Base-by-base conservation (phyloP, 2,113 vertebrate genomes). In the Talpa occidentalis region DNA sequence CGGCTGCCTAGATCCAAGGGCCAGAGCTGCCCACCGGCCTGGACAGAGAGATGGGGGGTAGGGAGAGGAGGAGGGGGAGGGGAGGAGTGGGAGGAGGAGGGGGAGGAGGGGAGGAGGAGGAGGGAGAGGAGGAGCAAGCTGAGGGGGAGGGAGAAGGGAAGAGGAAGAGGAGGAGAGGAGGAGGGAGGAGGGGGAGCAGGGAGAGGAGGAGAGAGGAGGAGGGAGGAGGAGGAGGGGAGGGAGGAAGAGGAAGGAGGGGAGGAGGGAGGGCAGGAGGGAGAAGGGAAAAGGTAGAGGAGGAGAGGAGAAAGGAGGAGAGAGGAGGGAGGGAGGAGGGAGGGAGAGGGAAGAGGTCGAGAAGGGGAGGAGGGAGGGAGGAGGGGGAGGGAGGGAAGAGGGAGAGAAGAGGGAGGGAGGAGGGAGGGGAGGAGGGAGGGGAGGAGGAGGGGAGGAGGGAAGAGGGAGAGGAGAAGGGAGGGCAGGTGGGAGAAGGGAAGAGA, bases 21-120 rank as follows among this genome's bases (percentile, higher is more conserved):
- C 80, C 54, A 72, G 95, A 92, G 92, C 73, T 80, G 96, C 90
- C 92, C 92, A 74, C 96, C 94, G 96, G 96, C 93, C 97, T n/a
- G 40, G 76, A 82, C 87, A 88, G 16, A 15, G 56, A 86, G 76
- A 88, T 35, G 24, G 22, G 28, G 26, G 1, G 47, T 30, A 22
- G 8, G 47, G 14, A 54, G 35, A 14, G 42, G 32, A 11, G 47
- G 37, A 24, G 3, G 37, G 47, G 35, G 16, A 62, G 56, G 47
- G 47, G 62, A 37, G 49, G 30, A 66, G 17, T 37, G 26, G 15
- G 56, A 32, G 30, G 12, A 37, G 2, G 49, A 42, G 26, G 8
- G 56, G 14, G 28, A 49, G 30, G 30, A 0, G 3, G n/a, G 47
- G 24, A 19, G 42, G 59, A 42, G 40, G 42, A 42, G 26, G 66